Conservation (phyloP, 2,797 vertebrate genomes). For the Rhadinocentrus ornatus region DNA sequence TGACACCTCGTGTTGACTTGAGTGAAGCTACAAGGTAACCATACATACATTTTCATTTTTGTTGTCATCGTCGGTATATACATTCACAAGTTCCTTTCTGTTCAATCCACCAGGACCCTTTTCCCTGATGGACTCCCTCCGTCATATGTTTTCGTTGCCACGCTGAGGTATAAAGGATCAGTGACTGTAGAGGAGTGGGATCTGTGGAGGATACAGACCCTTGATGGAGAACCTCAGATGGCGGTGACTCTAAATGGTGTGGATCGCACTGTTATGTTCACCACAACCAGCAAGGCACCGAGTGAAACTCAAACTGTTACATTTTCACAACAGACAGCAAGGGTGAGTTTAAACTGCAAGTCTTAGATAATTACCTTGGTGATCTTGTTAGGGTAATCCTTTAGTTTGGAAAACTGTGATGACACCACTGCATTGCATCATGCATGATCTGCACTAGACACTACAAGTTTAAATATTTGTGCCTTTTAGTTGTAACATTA, state of each 20-base stretch:
- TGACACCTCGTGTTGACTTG: conserved; percentile 89
- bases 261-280: conserved; percentile 88
- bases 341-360: conserved; percentile 76
- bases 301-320: conserved; percentile 89
- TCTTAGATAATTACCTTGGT: background rate
- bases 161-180: conserved; percentile 91
- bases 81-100: conserved; percentile 3
- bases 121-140: conserved; percentile 98
- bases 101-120: conserved; percentile 81
- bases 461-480: background rate
- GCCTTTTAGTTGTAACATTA: background rate
- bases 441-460: background rate
- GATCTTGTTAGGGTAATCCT: background rate
- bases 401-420: background rate
- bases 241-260: conserved; percentile 92
- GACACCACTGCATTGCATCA: background rate
- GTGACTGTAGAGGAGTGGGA: conserved; percentile 92
- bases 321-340: conserved; percentile 85
- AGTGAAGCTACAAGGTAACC: conserved; percentile 91
- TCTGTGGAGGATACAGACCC: conserved; percentile 93
- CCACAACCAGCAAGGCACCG: conserved; percentile 86
- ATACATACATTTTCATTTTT: background rate
- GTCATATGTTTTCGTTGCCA: conserved; percentile 97
- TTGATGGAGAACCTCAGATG: conserved; percentile 90
- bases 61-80: background rate